Base-by-base conservation (phyloP, 2,888 invertebrate species). In the Cryptocephalus primarius region DNA sequence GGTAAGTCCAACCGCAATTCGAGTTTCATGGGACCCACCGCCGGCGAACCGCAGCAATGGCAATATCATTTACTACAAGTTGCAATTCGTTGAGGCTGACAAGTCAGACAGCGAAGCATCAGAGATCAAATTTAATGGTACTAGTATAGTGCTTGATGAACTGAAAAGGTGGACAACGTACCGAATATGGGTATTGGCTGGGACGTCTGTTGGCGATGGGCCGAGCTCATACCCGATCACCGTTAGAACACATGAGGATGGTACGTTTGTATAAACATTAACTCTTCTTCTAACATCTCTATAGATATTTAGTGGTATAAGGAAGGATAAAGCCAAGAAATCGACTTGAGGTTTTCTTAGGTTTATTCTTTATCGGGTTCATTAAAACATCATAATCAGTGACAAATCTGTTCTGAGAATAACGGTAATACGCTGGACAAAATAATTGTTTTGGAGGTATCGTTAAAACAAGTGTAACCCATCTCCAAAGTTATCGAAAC, bases 231-330 rank as follows among this genome's bases (percentile, higher is more conserved):
- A 85, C 73, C 91, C 92, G 55, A 85, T 94, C 77, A 82, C 84
- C 65, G 86, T 93, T 64, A 86, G 87, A 77, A 96, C 96, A 59
- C 89, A 90, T 70, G 96, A 96, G 86, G 95, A 94, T 84, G 96
- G 97, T 97, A 94, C 85, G 94, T 88, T 64, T 59, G 52, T 49
- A 50, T 22, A 22, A 22, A 22, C 22, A 22, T 22, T 53, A 39
- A 46, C 43, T 22, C 22, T 22, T 22, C 22, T 22, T 22, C 22
- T 22, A 22, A 22, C 6, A 22, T 22, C 22, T 22, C 22, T 22
- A 22, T 22, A 22, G 22, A 22, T 22, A 22, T 22, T 22, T 4
- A 22, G 22, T 6, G 22, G 22, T 22, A 22, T 22, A 22, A 22
- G 22, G 3, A 22, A 22, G 22, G 22, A 22, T 22, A 22, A 22